Evolutionary conservation across 2,113 vertebrate species (phyloP), one percentile per base, ranked within the genome.

Genomic region (Melanocharis versteri): DNA sequence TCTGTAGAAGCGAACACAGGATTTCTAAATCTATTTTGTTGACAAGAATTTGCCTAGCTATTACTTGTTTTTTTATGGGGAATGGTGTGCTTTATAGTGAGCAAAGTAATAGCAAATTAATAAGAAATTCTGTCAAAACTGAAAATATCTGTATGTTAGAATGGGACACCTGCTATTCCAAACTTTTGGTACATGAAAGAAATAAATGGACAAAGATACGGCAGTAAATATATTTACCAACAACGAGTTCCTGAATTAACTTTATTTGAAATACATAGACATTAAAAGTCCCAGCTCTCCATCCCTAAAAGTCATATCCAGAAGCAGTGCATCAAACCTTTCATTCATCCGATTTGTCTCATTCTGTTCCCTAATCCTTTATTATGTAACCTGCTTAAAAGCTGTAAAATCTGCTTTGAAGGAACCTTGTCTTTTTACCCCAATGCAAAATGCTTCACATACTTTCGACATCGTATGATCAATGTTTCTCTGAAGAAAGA

Each of bases 341-440:
- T n/a, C 93, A 94, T 86, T 96, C 94, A 95, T 93, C 85, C 37
- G 62, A 95, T 95, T 96, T 96, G 64, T 90, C 90, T 91, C 92
- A 73, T 88, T 96, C 93, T 77, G 86, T 6, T 95, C 88, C 76
- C 94, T 96, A 96, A 97, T 96, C 94, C 93, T 88, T 70, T 64
- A 93, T 96, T 96, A 96, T 31, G 57, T 90, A 96, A 95, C 93
- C 92, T 81, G 93, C 92, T 97, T 97, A 95, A 96, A 94, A 92
- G 83, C 94, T 93, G 71, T 39, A 95, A 96, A 97, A 94, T 94
- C 85, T 93, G 92, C 85, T 94, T 95, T 85, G 92, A 95, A 92
- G 85, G 76, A 95, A 94, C 91, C 78, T 87, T 91, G 89, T 93
- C 89, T 88, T 95, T 96, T 83, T 79, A 87, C 53, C 81, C 70